Conservation (phyloP, 2,113 vertebrate species). For the Haemorhous mexicanus region DNA sequence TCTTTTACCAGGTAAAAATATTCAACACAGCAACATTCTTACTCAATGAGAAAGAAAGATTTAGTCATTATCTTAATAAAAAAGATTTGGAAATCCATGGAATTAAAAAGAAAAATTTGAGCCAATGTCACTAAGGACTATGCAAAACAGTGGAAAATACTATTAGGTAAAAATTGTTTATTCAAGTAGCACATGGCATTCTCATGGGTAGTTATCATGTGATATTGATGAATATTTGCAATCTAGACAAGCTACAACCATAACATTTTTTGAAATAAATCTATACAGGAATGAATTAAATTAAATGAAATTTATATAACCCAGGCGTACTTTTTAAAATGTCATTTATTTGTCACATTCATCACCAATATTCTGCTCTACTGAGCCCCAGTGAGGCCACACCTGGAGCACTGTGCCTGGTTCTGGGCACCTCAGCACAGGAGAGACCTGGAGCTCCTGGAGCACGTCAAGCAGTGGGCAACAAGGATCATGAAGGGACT, state of each 20-base stretch:
- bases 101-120: neutral
- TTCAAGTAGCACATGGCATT: neutral
- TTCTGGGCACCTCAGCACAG: neutral
- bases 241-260: neutral
- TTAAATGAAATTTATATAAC: neutral
- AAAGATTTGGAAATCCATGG: neutral
- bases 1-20: neutral
- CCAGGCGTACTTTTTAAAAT: neutral
- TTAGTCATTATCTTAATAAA: neutral
- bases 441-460: neutral
- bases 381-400: neutral
- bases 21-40: neutral
- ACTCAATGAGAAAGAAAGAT: neutral
- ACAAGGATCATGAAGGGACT: neutral
- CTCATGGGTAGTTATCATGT: neutral
- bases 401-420: no score
- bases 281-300: neutral
- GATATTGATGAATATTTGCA: neutral
- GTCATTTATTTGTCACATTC: neutral
- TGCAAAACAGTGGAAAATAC: neutral
- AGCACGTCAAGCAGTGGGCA: neutral
- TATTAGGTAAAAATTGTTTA: neutral
- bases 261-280: neutral
- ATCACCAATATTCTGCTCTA: neutral
- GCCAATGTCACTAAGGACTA: neutral